Evolutionary conservation across 2,888 invertebrate genomes (phyloP).

Genomic region (Sepioteuthis lessoniana): DNA sequence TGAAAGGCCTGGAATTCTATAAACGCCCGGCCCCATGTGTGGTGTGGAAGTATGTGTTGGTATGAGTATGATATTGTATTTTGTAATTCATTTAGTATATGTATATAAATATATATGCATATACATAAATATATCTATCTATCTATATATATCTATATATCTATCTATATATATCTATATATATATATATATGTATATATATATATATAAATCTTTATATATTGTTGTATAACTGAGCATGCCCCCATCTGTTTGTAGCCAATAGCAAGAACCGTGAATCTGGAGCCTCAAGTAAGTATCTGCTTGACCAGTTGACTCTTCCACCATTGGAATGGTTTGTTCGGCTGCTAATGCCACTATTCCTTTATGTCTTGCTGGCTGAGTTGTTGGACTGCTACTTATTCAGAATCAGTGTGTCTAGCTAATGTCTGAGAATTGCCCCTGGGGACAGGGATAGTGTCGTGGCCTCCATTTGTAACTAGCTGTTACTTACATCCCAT

Average conservation of each 20-base stretch:
- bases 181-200: background rate
- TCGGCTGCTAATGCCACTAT: background rate
- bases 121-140: slow-evolving; percentile 25
- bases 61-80: background rate
- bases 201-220: background rate
- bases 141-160: background rate
- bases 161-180: background rate
- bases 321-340: background rate
- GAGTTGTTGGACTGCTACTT: slow-evolving; percentile 13
- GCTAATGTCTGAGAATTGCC: slow-evolving; percentile 21
- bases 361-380: slow-evolving; percentile 39
- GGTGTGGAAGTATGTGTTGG: slow-evolving; percentile 20
- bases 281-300: slow-evolving; percentile 48
- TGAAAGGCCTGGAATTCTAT: slow-evolving; percentile 12
- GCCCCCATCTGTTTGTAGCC: slow-evolving; percentile 48
- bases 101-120: background rate
- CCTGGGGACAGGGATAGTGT: slow-evolving; percentile 6
- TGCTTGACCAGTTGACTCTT: slow-evolving; percentile 17
- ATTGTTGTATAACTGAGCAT: slow-evolving; percentile 13
- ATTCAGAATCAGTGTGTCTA: slow-evolving; percentile 24
- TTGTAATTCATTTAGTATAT: slow-evolving; percentile 33
- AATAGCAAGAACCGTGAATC: slow-evolving; percentile 48
- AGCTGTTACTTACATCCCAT: background rate
- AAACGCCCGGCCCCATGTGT: slow-evolving; percentile 33
- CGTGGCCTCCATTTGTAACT: background rate